Percentiles rank a stretch among this genome's conserved stretches.
phyloP scores from a whole-genome alignment of 2,888 invertebrate species.

The Poecilus cupreus region DNA sequence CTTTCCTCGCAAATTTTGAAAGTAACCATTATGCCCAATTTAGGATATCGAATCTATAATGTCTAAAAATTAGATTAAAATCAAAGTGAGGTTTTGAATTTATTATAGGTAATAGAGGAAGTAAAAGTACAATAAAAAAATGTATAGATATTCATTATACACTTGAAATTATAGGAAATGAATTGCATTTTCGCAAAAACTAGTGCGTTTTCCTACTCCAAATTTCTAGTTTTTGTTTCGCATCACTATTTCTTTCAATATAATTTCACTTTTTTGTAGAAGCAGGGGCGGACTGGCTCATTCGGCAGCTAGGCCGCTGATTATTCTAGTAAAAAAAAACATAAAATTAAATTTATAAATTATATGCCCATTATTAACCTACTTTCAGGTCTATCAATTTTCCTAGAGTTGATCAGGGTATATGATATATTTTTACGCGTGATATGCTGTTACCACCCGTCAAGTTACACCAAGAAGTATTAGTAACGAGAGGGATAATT shows the following conservation, averaged over 20 bases:
- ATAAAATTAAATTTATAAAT: too few species aligned
- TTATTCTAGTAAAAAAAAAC: too few species aligned
- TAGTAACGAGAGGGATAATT: too few species aligned
- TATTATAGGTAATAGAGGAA: not conserved
- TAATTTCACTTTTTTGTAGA: conserved; percentile 8
- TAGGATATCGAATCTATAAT: conserved; percentile 13
- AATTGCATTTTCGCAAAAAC: conserved; percentile 1
- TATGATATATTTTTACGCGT: too few species aligned
- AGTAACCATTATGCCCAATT: not conserved
- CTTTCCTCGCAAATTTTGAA: conserved; percentile 16
- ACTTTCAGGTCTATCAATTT: too few species aligned
- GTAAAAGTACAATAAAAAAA: conserved; percentile 7
- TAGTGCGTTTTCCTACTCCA: not conserved
- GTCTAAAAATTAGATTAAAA: not conserved
- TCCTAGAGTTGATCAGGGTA: too few species aligned
- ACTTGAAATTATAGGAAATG: conserved; percentile 17
- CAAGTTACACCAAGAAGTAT: too few species aligned
- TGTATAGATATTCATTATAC: not conserved
- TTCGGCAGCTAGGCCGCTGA: too few species aligned
- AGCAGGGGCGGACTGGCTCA: too few species aligned
- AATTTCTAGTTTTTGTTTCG: conserved; percentile 4
- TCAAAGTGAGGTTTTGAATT: not conserved
- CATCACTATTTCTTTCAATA: conserved; percentile 17
- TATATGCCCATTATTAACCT: too few species aligned
- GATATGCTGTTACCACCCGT: too few species aligned